Percentiles rank a stretch among this genome's conserved stretches.
These are phyloP conservation scores for Cordilura impudica DNA, from an alignment of 2,888 invertebrate genomes.

Conservation along the genomic window DNA sequence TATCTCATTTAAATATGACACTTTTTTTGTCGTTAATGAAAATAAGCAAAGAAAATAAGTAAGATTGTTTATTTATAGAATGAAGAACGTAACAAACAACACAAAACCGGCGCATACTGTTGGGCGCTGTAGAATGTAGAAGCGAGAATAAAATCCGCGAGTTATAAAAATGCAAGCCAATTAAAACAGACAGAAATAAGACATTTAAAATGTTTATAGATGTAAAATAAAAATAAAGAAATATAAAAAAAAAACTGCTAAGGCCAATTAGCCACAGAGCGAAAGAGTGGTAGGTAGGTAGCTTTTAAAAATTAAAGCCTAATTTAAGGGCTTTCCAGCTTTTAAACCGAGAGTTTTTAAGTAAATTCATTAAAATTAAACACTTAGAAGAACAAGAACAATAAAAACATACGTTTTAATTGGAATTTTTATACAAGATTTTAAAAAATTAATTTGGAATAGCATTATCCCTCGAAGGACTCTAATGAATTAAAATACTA, in stretches of 20 bases:
- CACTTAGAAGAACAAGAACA: slow-evolving; percentile 73
- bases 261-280: slow-evolving; percentile 55
- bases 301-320: slow-evolving; percentile 25
- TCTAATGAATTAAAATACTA: too few species aligned
- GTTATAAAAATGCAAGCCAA: slow-evolving; percentile 54
- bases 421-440: too few species aligned
- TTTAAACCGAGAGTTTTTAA: neutral
- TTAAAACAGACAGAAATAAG: slow-evolving; percentile 62
- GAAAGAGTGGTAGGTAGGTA: neutral
- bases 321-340: slow-evolving; percentile 43
- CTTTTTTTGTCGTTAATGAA: slow-evolving; percentile 64
- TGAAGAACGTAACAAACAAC: slow-evolving; percentile 19
- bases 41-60: slow-evolving; percentile 32
- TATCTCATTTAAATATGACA: slow-evolving; percentile 54
- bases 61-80: neutral
- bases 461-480: too few species aligned
- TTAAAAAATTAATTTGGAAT: too few species aligned
- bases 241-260: slow-evolving; percentile 46
- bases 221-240: neutral
- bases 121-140: too few species aligned
- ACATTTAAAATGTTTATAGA: slow-evolving; percentile 56
- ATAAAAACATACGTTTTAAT: too few species aligned
- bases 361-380: slow-evolving; percentile 75
- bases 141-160: slow-evolving; percentile 41
- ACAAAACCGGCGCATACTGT: slow-evolving; percentile 55